Evolutionary conservation across 2,888 invertebrate genomes (phyloP), one percentile per base, ranked within the genome.

Genomic region (Hoplodrina ambigua): DNA sequence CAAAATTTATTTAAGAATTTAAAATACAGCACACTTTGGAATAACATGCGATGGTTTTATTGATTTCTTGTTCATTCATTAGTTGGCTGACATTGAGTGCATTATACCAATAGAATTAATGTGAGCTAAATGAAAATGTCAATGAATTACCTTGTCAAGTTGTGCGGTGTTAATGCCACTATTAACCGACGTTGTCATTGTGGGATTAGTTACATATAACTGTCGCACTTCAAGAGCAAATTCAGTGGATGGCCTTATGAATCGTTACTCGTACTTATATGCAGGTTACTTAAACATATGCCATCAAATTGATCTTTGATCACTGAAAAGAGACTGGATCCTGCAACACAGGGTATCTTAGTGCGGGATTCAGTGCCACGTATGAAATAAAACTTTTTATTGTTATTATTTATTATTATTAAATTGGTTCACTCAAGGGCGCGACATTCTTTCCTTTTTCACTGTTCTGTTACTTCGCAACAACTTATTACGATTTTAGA

Each of bases 1-100:
- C 33, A 30, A 77, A 59, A 69, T 66, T 66, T 72, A 64, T 68
- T 65, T 19, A 62, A 59, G 52, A 50, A 62, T 56, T 62, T 19
- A 60, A 75, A 68, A 68, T 69, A 52, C 57, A 41, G 20, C 41
- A 41, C 20, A 53, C 19, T 69, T 58, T 57, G n/a, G 56, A 10
- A 11, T 46, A 57, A 52, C 66, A 67, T 67, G 76, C 62, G 17
- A 80, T 56, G 17, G 15, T 30, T 41, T 54, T 54, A 54, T 71
- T 25, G 20, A 49, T 37, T 53, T 50, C 49, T n/a, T 59, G 50
- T 75, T 56, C 53, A 78, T 70, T 62, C 30, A 70, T 56, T 41
- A 10, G 8, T 37, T 25, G 25, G 6, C 57, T 61, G 63, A 52
- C 46, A 53, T 61, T 65, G 25, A 54, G 37, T 54, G 37, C 49